Conservation (phyloP, 2,888 invertebrate genomes). For the Phyllotreta cruciferae region DNA sequence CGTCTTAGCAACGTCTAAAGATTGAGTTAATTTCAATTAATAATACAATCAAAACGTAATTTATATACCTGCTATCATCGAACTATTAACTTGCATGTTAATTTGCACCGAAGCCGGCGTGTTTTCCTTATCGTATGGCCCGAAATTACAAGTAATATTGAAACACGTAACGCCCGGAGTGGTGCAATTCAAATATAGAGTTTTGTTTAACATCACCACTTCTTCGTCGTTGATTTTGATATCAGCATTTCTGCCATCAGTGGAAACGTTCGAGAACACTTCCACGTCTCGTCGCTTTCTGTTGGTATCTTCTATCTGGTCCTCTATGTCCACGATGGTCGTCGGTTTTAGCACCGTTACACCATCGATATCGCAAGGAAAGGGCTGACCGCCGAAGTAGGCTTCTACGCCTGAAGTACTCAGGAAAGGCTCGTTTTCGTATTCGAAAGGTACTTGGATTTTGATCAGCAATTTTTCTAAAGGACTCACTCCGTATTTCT, state of each 20-base stretch:
- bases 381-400: slow-evolving; percentile 46
- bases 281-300: slow-evolving; percentile 32
- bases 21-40: too few species aligned
- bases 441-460: slow-evolving; percentile 54
- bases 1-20: slow-evolving; percentile 45
- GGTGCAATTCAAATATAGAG: slow-evolving; percentile 57
- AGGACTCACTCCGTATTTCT: slow-evolving; percentile 58
- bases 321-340: not conserved
- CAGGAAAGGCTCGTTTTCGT: slow-evolving; percentile 40
- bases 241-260: slow-evolving; percentile 24
- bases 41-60: too few species aligned
- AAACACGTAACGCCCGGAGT: slow-evolving; percentile 51
- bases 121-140: slow-evolving; percentile 52
- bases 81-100: slow-evolving; percentile 53
- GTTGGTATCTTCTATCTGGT: not conserved
- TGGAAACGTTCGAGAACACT: slow-evolving; percentile 31
- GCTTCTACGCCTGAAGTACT: slow-evolving; percentile 44
- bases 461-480: slow-evolving; percentile 53
- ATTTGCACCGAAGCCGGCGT: slow-evolving; percentile 54
- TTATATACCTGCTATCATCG: slow-evolving; percentile 52
- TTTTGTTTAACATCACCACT: slow-evolving; percentile 40
- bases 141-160: slow-evolving; percentile 53
- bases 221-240: slow-evolving; percentile 33
- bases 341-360: slow-evolving; percentile 25
- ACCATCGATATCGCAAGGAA: slow-evolving; percentile 46